Conservation (phyloP, 2,888 invertebrate genomes). For the Malachius bipustulatus region DNA sequence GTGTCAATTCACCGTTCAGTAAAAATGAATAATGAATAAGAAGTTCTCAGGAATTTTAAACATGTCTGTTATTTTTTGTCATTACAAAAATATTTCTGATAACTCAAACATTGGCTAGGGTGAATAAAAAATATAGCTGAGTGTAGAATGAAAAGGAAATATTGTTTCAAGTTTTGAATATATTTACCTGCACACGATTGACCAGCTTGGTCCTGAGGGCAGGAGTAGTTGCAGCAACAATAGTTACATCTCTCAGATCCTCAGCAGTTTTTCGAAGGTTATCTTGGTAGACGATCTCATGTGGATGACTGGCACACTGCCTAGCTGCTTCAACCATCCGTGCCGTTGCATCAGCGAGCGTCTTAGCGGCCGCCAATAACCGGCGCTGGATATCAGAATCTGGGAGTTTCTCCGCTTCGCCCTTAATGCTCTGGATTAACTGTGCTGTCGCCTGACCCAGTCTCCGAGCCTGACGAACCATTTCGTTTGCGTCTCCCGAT, state of each 20-base stretch:
- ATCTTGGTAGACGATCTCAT: conserved; percentile 73
- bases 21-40: too few relatives aligned
- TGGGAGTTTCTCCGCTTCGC: conserved; percentile 81
- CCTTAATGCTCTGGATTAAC: conserved; percentile 87
- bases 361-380: conserved; percentile 87
- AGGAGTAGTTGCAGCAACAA: conserved; percentile 69
- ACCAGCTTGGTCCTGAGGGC: conserved; percentile 63
- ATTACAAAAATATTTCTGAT: too few relatives aligned
- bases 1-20: too few relatives aligned
- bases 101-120: too few relatives aligned
- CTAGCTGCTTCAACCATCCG: conserved; percentile 94
- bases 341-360: conserved; percentile 91
- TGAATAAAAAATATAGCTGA: too few relatives aligned
- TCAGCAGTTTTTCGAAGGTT: conserved; percentile 82
- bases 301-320: conserved; percentile 74
- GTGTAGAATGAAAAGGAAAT: too few relatives aligned
- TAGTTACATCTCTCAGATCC: conserved; percentile 81
- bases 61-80: too few relatives aligned
- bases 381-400: conserved; percentile 83
- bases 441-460: conserved; percentile 91
- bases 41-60: too few relatives aligned
- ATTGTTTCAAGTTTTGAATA: neutral
- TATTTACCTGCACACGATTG: conserved; percentile 42
- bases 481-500: conserved; percentile 79
- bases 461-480: conserved; percentile 85